phyloP scores from a whole-genome alignment of 2,113 vertebrate genomes.

The Aythya baeri region DNA sequence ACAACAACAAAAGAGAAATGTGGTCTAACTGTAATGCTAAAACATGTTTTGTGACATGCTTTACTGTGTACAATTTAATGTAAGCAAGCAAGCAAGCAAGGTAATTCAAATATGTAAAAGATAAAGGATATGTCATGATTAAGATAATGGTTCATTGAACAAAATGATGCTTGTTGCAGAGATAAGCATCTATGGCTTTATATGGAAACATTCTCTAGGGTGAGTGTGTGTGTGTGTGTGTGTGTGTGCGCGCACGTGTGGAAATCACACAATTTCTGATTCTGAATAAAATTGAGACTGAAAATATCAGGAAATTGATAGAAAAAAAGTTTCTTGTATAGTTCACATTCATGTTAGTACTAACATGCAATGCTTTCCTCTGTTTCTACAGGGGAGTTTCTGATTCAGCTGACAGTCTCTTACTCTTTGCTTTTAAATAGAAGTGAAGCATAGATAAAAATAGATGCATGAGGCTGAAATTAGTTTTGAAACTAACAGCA shows the following conservation, averaged over 20 bases:
- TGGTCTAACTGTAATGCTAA: not conserved
- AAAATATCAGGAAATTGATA: not conserved
- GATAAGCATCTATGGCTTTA: not conserved
- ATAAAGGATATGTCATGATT: not conserved
- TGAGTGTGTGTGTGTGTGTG: too few species aligned
- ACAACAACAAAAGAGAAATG: not conserved
- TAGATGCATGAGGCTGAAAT: slow-evolving; percentile 31
- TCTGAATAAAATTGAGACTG: slow-evolving; percentile 9
- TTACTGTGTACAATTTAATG: not conserved
- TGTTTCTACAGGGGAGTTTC: slow-evolving; percentile 46
- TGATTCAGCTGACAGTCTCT: not conserved
- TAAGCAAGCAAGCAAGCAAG: not conserved
- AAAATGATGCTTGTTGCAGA: not conserved
- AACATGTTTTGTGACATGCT: not conserved
- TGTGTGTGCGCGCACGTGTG: too few species aligned
- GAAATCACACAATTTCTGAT: not conserved
- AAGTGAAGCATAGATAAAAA: slow-evolving; percentile 31
- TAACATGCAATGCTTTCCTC: slow-evolving; percentile 22
- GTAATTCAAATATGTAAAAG: not conserved
- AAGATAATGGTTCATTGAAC: not conserved
- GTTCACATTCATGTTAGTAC: not conserved
- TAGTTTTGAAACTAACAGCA: slow-evolving; percentile 54
- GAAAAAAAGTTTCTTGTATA: not conserved
- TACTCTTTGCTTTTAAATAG: slow-evolving; percentile 38
- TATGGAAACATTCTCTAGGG: not conserved